phyloP scores from a whole-genome alignment of 2,888 invertebrate species.

The Phengaris alcon region DNA sequence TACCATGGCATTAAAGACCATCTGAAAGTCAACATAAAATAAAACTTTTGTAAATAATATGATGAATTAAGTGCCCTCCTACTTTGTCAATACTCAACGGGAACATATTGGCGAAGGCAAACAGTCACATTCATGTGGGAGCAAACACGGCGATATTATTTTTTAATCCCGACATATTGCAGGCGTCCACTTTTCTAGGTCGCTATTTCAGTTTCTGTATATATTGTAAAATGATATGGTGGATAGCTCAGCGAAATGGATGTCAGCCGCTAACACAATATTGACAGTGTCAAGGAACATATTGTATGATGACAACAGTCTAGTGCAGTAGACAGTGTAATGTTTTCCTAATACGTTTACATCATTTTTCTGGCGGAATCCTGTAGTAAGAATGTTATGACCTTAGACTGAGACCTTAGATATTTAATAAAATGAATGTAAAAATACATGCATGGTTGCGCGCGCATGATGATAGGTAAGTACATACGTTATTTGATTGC shows the following conservation, averaged over 20 bases:
- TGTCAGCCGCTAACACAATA: constrained; percentile 22
- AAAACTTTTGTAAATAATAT: background rate
- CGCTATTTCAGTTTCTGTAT: constrained; percentile 48
- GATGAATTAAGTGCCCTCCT: background rate
- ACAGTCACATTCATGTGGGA: constrained; percentile 26
- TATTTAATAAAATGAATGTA: too few species aligned
- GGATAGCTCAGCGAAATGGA: constrained; percentile 27
- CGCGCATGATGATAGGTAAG: too few species aligned
- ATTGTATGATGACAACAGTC: background rate
- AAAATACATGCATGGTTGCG: too few species aligned
- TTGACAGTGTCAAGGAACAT: background rate
- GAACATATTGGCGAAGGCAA: constrained; percentile 19
- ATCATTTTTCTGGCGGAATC: background rate
- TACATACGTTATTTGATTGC: too few species aligned
- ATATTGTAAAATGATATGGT: constrained; percentile 44
- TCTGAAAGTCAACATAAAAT: background rate
- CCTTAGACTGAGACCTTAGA: too few species aligned
- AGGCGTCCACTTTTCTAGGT: constrained; percentile 32
- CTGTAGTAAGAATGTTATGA: too few species aligned
- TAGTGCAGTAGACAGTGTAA: background rate
- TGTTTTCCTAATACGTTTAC: background rate
- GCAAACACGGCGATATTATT: constrained; percentile 31
- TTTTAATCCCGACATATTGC: constrained; percentile 34
- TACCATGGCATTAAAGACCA: background rate
- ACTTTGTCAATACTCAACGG: constrained; percentile 28